Conservation (phyloP, 2,888 invertebrate species). For the Sepiola atlantica region DNA sequence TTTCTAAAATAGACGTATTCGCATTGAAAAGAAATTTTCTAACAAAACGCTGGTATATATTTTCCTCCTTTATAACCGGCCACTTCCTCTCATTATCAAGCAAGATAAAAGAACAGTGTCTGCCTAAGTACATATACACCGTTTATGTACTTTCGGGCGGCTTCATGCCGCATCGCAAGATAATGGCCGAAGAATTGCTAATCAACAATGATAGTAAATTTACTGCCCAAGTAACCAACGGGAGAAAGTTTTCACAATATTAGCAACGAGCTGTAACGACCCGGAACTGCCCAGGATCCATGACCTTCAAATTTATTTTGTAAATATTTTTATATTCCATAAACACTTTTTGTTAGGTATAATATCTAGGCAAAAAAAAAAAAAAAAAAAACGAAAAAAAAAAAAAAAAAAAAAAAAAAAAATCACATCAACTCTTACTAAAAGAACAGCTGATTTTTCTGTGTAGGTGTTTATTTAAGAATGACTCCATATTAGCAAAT, state of each 20-base stretch:
- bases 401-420: no score
- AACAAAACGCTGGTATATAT: not conserved
- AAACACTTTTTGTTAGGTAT: no score
- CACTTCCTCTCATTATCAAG: not conserved
- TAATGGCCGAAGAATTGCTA: not conserved
- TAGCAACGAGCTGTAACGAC: not conserved
- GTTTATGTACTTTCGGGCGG: not conserved
- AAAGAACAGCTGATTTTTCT: no score
- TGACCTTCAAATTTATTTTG: no score
- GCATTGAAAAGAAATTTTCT: not conserved
- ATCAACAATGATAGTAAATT: not conserved
- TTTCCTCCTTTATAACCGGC: not conserved
- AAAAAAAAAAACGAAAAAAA: no score
- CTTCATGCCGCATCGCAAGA: constrained; percentile 7
- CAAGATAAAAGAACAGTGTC: not conserved
- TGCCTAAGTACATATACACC: not conserved
- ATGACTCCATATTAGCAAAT: no score
- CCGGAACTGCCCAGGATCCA: no score
- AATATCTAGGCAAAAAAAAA: no score
- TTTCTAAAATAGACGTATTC: not conserved
- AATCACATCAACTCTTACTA: no score
- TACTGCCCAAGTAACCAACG: not conserved
- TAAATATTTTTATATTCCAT: no score
- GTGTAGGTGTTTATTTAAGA: no score
- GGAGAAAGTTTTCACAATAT: not conserved